Percentiles rank a stretch among this genome's conserved stretches.
phyloP scores from a whole-genome alignment of 2,113 vertebrate species.

The Andinoacara biseriatus region DNA sequence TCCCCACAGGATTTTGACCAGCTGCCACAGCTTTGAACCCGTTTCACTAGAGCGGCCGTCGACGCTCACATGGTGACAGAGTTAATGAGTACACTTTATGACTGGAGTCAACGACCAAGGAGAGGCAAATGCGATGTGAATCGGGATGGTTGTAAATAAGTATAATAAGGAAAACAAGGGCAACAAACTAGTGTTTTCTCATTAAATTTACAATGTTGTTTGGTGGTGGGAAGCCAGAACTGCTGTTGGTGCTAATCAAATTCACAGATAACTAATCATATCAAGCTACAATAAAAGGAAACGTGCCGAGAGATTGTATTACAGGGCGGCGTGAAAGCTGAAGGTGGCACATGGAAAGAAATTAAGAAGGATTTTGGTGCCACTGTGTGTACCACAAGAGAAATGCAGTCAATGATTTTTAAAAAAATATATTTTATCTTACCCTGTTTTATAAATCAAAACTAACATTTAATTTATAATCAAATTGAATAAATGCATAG shows the following conservation, averaged over 20 bases:
- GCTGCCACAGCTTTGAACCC: conserved; percentile 67
- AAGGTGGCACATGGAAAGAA: background rate
- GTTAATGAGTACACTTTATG: conserved; percentile 69
- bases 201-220: conserved; percentile 40
- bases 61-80: conserved; percentile 28
- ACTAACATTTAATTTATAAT: background rate
- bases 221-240: background rate
- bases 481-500: background rate
- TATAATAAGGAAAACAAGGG: conserved; percentile 25
- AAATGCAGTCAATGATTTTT: background rate
- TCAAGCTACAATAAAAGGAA: conserved; percentile 7
- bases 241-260: conserved; percentile 1
- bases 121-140: conserved; percentile 50
- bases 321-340: background rate
- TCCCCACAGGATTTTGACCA: conserved; percentile 66
- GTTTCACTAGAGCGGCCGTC: conserved; percentile 38
- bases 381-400: conserved; percentile 30
- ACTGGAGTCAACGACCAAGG: conserved; percentile 44
- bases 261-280: conserved; percentile 21
- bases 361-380: conserved; percentile 51
- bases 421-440: background rate
- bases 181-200: conserved; percentile 27
- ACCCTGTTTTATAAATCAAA: background rate
- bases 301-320: background rate
- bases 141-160: conserved; percentile 50